Evolutionary conservation across 1,140 invertebrate genomes (phyloP), one percentile per base, ranked within the genome.

Genomic region (Temnothorax longispinosus): DNA sequence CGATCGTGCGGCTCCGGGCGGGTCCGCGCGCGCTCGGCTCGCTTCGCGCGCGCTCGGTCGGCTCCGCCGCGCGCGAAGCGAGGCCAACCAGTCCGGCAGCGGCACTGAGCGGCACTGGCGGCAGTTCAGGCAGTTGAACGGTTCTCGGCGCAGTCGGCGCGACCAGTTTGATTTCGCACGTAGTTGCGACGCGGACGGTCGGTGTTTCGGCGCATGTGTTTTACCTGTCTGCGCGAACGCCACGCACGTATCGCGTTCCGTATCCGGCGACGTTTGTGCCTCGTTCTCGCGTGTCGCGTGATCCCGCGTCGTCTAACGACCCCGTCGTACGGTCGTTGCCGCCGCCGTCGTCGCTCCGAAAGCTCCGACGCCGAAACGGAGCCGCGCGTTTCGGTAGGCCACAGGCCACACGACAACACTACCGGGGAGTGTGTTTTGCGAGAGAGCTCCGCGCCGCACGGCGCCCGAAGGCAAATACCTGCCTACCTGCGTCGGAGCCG

Each of bases 391-490:
- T 50, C n/a, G 35, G 13, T 54, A 72, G 65, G 58, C 76, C 62
- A 47, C 50, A 1, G 27, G 27, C 27, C 27, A 27, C 27, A 1
- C 27, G 27, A 27, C 27, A 1, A 27, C 27, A 64, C 65, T 54
- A 67, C 56, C 32, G 47, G 32, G 52, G 13, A 85, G 41, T 78
- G 84, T 71, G 85, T 44, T 84, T 85, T 85, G 77, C 65, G 88
- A 82, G 78, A 77, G 87, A 91, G 69, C 27, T 27, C 27, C 27
- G 27, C 27, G 27, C 27, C 78, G n/a, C 65, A 85, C 92, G 93
- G 92, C 80, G 92, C 93, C 92, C 87, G 71, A 80, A 93, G 94
- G 94, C 94, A 92, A 94, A 93, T 94, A 94, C 92, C 92, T 94
- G 89, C 27, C 27, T 27, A 27, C 27, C 27, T 27, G 27, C 1